Base-by-base conservation (phyloP, 1,140 invertebrate species). In the Apis mellifera region DNA sequence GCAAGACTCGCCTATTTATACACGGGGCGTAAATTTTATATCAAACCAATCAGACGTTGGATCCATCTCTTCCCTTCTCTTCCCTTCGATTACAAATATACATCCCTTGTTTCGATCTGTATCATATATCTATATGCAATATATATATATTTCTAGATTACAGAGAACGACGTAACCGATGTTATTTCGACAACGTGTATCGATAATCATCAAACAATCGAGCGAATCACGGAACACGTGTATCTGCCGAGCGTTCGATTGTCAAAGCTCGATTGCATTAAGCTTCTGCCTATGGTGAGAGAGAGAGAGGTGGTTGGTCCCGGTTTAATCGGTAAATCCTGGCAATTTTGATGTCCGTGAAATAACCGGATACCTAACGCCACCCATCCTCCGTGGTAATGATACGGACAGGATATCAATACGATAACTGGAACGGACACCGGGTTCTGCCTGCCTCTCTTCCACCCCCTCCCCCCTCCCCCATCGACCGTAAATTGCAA, bases 321-420 rank as follows among this genome's bases (percentile, higher is more conserved):
- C 23, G 52, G 75, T 76, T 81, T 73, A 82, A 86, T 84, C 83
- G 73, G 21, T 42, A 64, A 69, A 84, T 73, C 48, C 48, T 48
- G 59, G 19, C 55, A 59, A 81, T 84, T 84, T 81, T 73, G 78
- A 81, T 84, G 52, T 50, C 73, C 72, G 13, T 70, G 42, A 48
- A 81, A 75, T 73, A 84, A 77, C 48, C 26, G 26, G 54, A 42
- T 42, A 42, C 32, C 32, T 42, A n/a, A 42, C 32, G 32, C 32
- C 2, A 32, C 32, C 32, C 50, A 69, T 62, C 23, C 71, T 42
- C 68, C 68, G 15, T 59, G 32, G 55, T 77, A 78, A 77, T 82
- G 74, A 78, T 78, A 82, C 60, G 72, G 79, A 78, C 66, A 70
- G 64, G 54, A 42, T 59, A 52, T 77, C 74, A 32, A 70, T 62